Conservation (phyloP, 2,888 invertebrate species). For the Brachylomia viminalis region DNA sequence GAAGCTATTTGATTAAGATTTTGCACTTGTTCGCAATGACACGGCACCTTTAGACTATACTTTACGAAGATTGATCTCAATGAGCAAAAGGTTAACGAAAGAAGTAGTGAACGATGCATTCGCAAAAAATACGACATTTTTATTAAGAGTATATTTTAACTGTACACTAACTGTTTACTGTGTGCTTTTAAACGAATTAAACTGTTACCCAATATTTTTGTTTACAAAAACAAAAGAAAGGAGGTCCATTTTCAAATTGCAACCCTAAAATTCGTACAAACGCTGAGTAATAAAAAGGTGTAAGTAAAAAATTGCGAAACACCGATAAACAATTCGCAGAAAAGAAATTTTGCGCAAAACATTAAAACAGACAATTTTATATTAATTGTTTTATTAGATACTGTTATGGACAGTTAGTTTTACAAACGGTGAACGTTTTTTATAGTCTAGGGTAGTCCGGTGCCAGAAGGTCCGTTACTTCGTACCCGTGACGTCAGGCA, state of each 20-base stretch:
- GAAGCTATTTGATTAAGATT: slow-evolving; percentile 17
- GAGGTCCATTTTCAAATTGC: slow-evolving; percentile 65
- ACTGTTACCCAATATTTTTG: slow-evolving; percentile 23
- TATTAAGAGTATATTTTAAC: slow-evolving; percentile 27
- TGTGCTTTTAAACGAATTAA: slow-evolving; percentile 41
- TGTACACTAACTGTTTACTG: too few species aligned
- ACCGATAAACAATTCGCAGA: slow-evolving; percentile 76
- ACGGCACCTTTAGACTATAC: slow-evolving; percentile 1
- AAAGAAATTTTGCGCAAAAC: slow-evolving; percentile 86
- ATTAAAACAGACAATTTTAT: slow-evolving; percentile 60
- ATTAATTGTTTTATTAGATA: slow-evolving; percentile 75
- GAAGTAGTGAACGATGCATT: neutral
- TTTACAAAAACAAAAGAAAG: slow-evolving; percentile 41
- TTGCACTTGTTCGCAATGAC: slow-evolving; percentile 8
- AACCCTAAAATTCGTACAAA: slow-evolving; percentile 70
- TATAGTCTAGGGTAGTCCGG: slow-evolving; percentile 66
- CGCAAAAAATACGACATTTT: slow-evolving; percentile 14
- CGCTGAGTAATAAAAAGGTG: slow-evolving; percentile 36
- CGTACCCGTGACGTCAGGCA: slow-evolving; percentile 74
- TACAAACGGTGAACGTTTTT: slow-evolving; percentile 67
- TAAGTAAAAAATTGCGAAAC: slow-evolving; percentile 48
- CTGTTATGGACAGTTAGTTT: slow-evolving; percentile 65
- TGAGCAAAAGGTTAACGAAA: slow-evolving; percentile 6
- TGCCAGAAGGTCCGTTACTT: slow-evolving; percentile 71
- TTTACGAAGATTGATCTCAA: slow-evolving; percentile 10